Conservation (phyloP, 1,140 invertebrate species). For the Brachystomella parvula region DNA sequence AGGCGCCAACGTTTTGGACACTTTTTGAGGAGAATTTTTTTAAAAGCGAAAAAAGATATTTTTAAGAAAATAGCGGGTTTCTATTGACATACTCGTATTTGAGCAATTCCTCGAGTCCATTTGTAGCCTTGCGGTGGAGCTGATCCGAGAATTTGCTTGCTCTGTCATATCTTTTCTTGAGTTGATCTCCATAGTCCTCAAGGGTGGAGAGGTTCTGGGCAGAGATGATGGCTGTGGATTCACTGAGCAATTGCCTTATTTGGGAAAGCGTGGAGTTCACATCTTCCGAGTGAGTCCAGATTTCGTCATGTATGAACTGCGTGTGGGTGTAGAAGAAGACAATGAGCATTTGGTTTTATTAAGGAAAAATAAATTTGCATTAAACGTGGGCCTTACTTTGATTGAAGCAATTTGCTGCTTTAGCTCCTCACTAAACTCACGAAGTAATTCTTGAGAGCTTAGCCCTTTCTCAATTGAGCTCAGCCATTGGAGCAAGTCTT, state of each 20-base stretch:
- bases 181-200: slow-evolving; percentile 68
- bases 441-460: background rate
- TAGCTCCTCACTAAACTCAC: background rate
- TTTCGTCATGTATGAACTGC: slow-evolving; percentile 1
- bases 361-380: background rate
- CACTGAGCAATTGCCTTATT: slow-evolving; percentile 78
- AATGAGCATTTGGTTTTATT: background rate
- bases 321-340: no score
- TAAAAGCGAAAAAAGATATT: no score
- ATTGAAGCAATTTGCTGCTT: background rate
- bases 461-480: background rate
- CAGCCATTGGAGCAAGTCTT: background rate
- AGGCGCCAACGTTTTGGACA: no score
- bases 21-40: no score
- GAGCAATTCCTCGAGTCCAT: slow-evolving; percentile 73
- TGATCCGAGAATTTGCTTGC: slow-evolving; percentile 66
- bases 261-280: slow-evolving; percentile 66
- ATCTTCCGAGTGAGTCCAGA: background rate
- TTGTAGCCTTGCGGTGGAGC: slow-evolving; percentile 62
- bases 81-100: slow-evolving; percentile 80
- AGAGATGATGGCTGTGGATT: slow-evolving; percentile 80
- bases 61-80: no score
- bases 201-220: slow-evolving; percentile 77
- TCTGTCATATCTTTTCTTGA: slow-evolving; percentile 75
- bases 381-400: background rate